Base-by-base conservation (phyloP, 2,113 vertebrate genomes). In the Triplophysa dalaica region DNA sequence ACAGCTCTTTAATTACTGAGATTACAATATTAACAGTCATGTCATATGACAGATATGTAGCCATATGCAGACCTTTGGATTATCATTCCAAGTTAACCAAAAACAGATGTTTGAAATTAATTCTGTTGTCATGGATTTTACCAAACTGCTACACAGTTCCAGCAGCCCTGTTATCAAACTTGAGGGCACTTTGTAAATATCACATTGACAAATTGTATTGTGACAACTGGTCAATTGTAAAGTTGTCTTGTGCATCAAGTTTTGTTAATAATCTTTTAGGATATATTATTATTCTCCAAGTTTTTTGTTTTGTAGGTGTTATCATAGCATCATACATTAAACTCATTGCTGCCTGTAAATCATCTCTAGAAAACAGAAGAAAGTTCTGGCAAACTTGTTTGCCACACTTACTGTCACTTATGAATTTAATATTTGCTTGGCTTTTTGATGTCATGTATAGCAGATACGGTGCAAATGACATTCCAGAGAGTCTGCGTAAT, bases 11-110 rank as follows among this genome's bases (percentile, higher is more conserved):
- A 82, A 41, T 58, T 8, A 19, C 8, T 58, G 54, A 58, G 9
- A 3, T 58, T 21, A 58, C 54, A 58, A 58, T 58, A 61, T 60
- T 82, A 73, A 69, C 77, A 52, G 64, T 73, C 45, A 82, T 82
- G 81, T 69, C 81, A 26, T 77, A 70, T 62, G 77, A 82, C 21
- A 78, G 81, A 52, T 60, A 79, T 75, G 26, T 83, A 45, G 81
- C 81, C 13, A 83, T 83, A 24, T 83, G 81, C 43, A 48, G 2
- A 19, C 81, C 81, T 26, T 75, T 83, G 41, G 70, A 78, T 2
- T 79, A 83, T 63, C 77, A 79, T 6, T 14, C 62, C 4, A 76
- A 52, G 11, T 52, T 76, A 45, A 76, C 29, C 8, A 63, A 2
- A 63, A 14, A 8, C 29, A 33, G 22, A 4, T 76, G 73, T 13